A percentile compares a stretch with the other conserved stretches of the same genome.
phyloP scores from a whole-genome alignment of 1,140 invertebrate species.

The Homarus americanus region DNA sequence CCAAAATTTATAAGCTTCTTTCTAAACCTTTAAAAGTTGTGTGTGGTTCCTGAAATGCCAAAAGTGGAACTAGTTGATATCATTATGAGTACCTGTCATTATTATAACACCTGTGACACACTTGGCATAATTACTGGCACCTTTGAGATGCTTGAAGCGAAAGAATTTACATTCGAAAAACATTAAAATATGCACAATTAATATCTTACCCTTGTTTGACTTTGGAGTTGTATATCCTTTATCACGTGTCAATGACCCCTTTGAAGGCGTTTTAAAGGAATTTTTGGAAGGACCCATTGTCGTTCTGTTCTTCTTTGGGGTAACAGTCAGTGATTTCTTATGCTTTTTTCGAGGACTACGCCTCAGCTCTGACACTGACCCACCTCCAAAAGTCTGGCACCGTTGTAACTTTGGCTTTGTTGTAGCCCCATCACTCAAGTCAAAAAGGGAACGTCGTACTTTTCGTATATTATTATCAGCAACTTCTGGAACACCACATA shows the following conservation, averaged over 20 bases:
- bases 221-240: constrained; percentile 26
- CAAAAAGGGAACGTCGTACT: constrained; percentile 50
- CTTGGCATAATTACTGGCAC: too few relatives aligned
- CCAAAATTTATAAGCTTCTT: too few relatives aligned
- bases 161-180: too few relatives aligned
- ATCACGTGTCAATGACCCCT: background rate
- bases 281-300: background rate
- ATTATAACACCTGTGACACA: too few relatives aligned
- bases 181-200: too few relatives aligned
- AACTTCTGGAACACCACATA: background rate
- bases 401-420: constrained; percentile 33
- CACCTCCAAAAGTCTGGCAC: constrained; percentile 17
- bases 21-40: too few relatives aligned
- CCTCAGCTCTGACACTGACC: constrained; percentile 6
- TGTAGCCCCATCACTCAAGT: background rate
- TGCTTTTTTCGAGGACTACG: constrained; percentile 36
- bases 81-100: too few relatives aligned
- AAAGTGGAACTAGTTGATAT: too few relatives aligned
- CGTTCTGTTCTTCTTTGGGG: constrained; percentile 12
- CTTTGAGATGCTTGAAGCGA: too few relatives aligned
- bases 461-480: constrained; percentile 24
- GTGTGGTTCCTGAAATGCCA: too few relatives aligned
- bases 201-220: constrained; percentile 26
- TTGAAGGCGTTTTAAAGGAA: constrained; percentile 37
- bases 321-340: background rate